These are phyloP conservation scores for Odontamblyopus lacepedii DNA, from an alignment of 2,797 vertebrate species.

Conservation along the genomic window DNA sequence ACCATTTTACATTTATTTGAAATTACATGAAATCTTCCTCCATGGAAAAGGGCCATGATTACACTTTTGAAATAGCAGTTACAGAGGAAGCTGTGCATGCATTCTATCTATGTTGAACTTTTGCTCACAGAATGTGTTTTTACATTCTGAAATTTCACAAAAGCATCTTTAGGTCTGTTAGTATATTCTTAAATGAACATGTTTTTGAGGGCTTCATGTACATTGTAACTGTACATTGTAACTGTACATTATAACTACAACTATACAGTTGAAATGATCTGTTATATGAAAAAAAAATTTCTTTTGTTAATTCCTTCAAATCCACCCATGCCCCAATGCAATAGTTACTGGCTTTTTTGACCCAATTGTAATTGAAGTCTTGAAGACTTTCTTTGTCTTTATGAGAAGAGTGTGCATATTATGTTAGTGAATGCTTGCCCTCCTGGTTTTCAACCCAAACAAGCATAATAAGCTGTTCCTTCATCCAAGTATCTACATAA, in stretches of 20 bases:
- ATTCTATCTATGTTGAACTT: constrained; percentile 9
- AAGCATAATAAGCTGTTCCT: too few species aligned
- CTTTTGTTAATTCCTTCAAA: too few species aligned
- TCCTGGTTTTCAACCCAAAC: background rate
- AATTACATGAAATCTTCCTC: constrained; percentile 29
- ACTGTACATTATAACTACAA: too few species aligned
- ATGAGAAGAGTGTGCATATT: background rate
- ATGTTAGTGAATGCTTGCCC: background rate
- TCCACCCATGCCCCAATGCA: background rate
- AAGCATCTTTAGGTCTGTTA: background rate
- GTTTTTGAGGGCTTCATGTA: background rate
- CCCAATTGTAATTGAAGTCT: background rate
- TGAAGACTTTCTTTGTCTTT: background rate
- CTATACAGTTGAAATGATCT: background rate
- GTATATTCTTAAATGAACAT: background rate
- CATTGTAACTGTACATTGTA: background rate
- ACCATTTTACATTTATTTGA: constrained; percentile 17
- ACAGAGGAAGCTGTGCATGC: background rate
- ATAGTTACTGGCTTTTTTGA: background rate
- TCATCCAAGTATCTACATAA: too few species aligned
- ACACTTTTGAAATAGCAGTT: constrained; percentile 11
- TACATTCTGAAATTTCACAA: background rate
- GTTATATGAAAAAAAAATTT: background rate
- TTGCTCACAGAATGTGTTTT: background rate
- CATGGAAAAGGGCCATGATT: constrained; percentile 13